Evolutionary conservation across 92 coral and sea anemone genomes (phyloP).

Genomic region (Porites divaricata): DNA sequence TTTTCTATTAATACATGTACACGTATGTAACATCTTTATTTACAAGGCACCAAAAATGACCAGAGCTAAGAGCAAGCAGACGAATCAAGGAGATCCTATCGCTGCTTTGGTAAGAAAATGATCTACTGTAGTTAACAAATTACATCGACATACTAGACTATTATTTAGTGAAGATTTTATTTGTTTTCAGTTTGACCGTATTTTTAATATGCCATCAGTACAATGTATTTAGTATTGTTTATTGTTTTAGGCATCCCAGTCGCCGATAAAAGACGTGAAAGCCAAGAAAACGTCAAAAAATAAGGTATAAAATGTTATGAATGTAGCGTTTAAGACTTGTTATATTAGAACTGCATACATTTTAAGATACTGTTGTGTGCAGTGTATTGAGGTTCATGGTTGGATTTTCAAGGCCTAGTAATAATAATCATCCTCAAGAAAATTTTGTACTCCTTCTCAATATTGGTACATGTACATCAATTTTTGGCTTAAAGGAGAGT

Average conservation of each 20-base stretch:
- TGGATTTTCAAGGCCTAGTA: too few relatives aligned
- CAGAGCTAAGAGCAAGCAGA: constrained; percentile 85
- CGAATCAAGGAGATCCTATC: constrained; percentile 85
- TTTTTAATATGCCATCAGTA: too few relatives aligned
- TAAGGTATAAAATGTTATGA: not conserved
- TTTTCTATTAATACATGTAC: too few relatives aligned
- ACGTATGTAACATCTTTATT: not conserved
- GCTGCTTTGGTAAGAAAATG: constrained; percentile 69
- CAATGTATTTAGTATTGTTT: not conserved
- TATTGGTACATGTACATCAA: too few relatives aligned
- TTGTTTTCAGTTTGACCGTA: not conserved
- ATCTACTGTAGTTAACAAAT: too few relatives aligned
- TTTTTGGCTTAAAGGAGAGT: too few relatives aligned
- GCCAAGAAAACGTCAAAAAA: constrained; percentile 7
- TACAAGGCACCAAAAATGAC: constrained; percentile 95
- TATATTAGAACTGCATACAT: too few relatives aligned
- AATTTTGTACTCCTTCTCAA: too few relatives aligned
- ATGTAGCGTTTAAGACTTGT: not conserved
- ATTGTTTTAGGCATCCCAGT: constrained; percentile 29
- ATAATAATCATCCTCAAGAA: too few relatives aligned
- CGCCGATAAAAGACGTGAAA: constrained; percentile 31
- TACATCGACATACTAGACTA: not conserved
- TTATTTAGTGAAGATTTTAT: too few relatives aligned
- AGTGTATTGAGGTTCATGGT: too few relatives aligned
- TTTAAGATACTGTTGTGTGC: too few relatives aligned